phyloP scores from a whole-genome alignment of 2,888 invertebrate genomes.

The Nomada hirtipes region DNA sequence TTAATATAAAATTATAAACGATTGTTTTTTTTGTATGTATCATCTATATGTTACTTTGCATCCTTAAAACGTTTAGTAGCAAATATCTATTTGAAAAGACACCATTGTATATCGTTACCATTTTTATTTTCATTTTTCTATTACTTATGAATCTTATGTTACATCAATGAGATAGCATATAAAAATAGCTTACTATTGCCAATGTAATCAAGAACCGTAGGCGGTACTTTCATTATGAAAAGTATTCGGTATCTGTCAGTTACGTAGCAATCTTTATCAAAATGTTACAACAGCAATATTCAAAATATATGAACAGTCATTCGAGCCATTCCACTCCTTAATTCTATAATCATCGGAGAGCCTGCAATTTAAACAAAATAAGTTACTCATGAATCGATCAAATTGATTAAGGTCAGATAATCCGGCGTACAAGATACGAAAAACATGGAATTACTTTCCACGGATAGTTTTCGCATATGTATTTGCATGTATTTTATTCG shows the following conservation, averaged over 20 bases:
- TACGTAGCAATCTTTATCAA: constrained; percentile 5
- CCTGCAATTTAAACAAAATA: constrained; percentile 54
- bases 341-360: constrained; percentile 26
- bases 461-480: neutral
- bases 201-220: constrained; percentile 13
- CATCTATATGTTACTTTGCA: neutral
- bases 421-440: neutral
- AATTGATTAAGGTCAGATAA: neutral
- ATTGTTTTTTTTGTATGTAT: neutral
- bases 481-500: no score
- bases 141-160: constrained; percentile 15
- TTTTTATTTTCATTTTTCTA: constrained; percentile 26
- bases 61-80: neutral
- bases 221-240: neutral
- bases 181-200: constrained; percentile 18
- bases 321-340: constrained; percentile 32
- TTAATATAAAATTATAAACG: neutral
- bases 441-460: neutral
- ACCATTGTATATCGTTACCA: constrained; percentile 2
- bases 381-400: constrained; percentile 16
- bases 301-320: constrained; percentile 21
- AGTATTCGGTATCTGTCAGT: neutral
- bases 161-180: constrained; percentile 7
- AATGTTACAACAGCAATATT: constrained; percentile 19
- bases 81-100: neutral